These are phyloP conservation scores for Ammodytes marinus DNA, from an alignment of 2,113 vertebrate species.

Conservation along the genomic window DNA sequence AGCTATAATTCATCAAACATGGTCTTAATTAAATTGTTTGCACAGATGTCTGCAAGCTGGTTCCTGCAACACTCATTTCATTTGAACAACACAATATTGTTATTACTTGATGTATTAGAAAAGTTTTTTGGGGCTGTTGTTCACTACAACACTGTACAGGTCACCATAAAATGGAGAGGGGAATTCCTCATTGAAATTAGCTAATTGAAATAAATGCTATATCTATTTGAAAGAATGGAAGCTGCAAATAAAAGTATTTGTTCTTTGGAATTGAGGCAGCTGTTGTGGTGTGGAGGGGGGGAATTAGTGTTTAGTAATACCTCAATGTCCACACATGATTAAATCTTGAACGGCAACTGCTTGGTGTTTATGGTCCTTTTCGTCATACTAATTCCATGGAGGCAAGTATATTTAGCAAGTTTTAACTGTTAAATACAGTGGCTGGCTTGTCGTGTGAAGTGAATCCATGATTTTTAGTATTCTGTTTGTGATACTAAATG, in stretches of 20 bases:
- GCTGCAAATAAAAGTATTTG: not conserved
- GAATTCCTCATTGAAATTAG: slow-evolving; percentile 39
- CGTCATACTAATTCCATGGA: slow-evolving; percentile 9
- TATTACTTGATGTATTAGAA: slow-evolving; percentile 64
- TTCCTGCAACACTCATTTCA: slow-evolving; percentile 67
- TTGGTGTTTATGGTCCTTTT: slow-evolving; percentile 38
- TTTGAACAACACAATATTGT: slow-evolving; percentile 61
- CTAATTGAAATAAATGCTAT: slow-evolving; percentile 35
- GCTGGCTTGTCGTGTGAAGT: not conserved
- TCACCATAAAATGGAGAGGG: slow-evolving; percentile 27
- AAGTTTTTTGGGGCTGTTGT: slow-evolving; percentile 55
- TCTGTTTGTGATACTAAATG: not conserved
- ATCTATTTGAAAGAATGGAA: slow-evolving; percentile 18
- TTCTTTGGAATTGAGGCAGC: slow-evolving; percentile 3
- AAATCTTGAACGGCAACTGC: slow-evolving; percentile 11
- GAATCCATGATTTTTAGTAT: not conserved
- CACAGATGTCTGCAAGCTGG: slow-evolving; percentile 81
- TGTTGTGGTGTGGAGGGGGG: slow-evolving; percentile 10
- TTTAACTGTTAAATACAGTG: not conserved
- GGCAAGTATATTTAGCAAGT: slow-evolving; percentile 10
- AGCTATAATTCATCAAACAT: slow-evolving; percentile 84
- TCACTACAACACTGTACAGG: slow-evolving; percentile 14
- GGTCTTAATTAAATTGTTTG: slow-evolving; percentile 85
- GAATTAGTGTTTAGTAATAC: slow-evolving; percentile 40
- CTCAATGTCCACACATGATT: slow-evolving; percentile 55